Percentiles rank a stretch among this genome's conserved stretches.
phyloP scores from a whole-genome alignment of 2,797 vertebrate species.

The Melanitta fusca region DNA sequence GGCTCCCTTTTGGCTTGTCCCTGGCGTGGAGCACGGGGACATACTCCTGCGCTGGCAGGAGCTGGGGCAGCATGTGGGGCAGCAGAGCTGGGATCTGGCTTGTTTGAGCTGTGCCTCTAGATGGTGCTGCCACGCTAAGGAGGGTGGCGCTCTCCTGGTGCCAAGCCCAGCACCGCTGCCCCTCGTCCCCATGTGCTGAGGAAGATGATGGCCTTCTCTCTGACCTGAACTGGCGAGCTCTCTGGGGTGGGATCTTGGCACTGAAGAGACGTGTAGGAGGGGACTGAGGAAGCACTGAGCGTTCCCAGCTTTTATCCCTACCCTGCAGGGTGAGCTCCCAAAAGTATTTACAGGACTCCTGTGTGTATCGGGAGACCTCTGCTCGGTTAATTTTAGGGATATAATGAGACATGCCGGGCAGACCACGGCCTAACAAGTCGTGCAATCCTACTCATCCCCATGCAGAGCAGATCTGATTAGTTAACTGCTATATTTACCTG shows the following conservation, averaged over 20 bases:
- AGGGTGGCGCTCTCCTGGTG: neutral
- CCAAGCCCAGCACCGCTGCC: neutral
- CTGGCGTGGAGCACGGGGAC: neutral
- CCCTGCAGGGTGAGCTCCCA: neutral
- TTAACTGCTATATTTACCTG: neutral
- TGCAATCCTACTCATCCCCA: neutral
- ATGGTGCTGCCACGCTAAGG: conserved; percentile 31
- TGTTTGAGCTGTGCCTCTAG: conserved; percentile 15
- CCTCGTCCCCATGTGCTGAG: neutral
- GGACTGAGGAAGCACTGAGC: neutral
- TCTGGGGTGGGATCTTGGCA: neutral
- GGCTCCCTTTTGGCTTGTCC: neutral
- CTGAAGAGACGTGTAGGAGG: neutral
- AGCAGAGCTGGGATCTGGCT: neutral
- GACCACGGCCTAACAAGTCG: neutral
- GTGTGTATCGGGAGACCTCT: neutral
- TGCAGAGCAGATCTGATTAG: neutral
- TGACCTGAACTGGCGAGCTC: neutral
- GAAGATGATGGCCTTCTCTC: neutral
- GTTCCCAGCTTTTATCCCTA: neutral
- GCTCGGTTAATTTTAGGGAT: neutral
- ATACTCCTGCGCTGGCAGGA: neutral
- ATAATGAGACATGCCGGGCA: neutral
- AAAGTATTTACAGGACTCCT: neutral
- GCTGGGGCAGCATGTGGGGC: neutral